Conservation (phyloP, 92 coral and sea anemone genomes). For the Micromussa lordhowensis region DNA sequence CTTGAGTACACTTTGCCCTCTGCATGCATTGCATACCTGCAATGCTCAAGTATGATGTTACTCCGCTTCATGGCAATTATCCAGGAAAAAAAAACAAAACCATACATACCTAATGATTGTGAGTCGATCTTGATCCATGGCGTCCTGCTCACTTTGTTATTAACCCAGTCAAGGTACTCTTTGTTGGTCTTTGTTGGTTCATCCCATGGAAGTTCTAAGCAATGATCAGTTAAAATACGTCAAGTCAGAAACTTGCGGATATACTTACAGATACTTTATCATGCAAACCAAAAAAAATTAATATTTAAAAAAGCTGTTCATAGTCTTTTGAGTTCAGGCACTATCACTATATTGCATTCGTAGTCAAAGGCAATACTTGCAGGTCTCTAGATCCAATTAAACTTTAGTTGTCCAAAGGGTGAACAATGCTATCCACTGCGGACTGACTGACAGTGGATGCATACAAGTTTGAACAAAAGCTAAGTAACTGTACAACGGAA, state of each 20-base stretch:
- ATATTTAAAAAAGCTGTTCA: neutral
- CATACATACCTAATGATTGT: slow-evolving; percentile 74
- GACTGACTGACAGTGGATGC: too few relatives aligned
- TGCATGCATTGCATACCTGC: neutral
- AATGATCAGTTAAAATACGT: neutral
- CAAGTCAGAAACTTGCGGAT: neutral
- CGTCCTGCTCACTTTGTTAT: slow-evolving; percentile 70
- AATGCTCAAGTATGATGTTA: neutral
- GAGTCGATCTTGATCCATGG: slow-evolving; percentile 96
- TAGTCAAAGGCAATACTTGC: too few relatives aligned
- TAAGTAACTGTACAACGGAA: too few relatives aligned
- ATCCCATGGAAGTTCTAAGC: slow-evolving; percentile 95
- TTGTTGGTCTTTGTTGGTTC: slow-evolving; percentile 83
- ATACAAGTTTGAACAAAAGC: too few relatives aligned
- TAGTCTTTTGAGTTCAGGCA: neutral
- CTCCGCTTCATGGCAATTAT: neutral
- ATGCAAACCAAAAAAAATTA: neutral
- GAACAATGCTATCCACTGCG: too few relatives aligned
- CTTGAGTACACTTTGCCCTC: too few relatives aligned
- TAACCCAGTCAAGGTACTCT: slow-evolving; percentile 85
- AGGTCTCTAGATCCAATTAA: too few relatives aligned
- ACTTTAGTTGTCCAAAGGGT: too few relatives aligned
- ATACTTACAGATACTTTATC: neutral
- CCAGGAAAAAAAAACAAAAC: too few relatives aligned
- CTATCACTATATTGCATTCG: too few relatives aligned